phyloP scores from a whole-genome alignment of 2,113 vertebrate species.

The Bubo scandiacus region DNA sequence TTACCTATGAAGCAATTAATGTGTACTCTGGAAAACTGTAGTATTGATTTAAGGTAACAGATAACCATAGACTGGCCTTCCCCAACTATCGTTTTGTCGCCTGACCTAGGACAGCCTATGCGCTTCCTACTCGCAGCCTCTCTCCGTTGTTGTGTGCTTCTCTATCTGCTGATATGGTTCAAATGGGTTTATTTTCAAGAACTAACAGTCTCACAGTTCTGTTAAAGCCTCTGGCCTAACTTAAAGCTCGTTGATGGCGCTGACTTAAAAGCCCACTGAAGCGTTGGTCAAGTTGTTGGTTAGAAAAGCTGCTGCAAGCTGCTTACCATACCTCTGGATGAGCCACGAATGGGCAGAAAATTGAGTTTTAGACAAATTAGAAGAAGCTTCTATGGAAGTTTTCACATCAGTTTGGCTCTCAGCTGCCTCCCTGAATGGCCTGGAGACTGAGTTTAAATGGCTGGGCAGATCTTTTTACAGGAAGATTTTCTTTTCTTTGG shows the following conservation, averaged over 20 bases:
- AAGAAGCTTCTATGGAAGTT: not conserved
- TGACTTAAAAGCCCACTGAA: not conserved
- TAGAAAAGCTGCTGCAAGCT: not conserved
- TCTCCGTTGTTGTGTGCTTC: not conserved
- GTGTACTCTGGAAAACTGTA: not conserved
- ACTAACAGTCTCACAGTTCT: not conserved
- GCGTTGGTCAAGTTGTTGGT: rapidly evolving
- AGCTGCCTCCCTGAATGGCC: not conserved
- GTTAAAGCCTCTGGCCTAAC: not conserved
- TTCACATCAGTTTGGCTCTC: not conserved
- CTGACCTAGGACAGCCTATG: not conserved
- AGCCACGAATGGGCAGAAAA: not conserved
- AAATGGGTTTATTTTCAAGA: not conserved
- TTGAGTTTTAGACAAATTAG: not conserved
- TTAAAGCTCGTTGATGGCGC: not conserved
- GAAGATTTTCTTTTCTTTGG: not conserved
- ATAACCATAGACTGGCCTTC: not conserved
- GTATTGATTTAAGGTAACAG: not conserved
- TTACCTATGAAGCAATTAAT: conserved; percentile 6
- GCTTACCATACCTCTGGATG: not conserved
- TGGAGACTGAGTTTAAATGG: not conserved
- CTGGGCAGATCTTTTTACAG: not conserved
- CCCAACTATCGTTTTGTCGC: not conserved
- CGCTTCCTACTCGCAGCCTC: not conserved
- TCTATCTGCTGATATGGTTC: not conserved